A percentile compares a stretch with the other conserved stretches of the same genome.
phyloP scores from a whole-genome alignment of 2,888 invertebrate species.

The Aquatica leii region DNA sequence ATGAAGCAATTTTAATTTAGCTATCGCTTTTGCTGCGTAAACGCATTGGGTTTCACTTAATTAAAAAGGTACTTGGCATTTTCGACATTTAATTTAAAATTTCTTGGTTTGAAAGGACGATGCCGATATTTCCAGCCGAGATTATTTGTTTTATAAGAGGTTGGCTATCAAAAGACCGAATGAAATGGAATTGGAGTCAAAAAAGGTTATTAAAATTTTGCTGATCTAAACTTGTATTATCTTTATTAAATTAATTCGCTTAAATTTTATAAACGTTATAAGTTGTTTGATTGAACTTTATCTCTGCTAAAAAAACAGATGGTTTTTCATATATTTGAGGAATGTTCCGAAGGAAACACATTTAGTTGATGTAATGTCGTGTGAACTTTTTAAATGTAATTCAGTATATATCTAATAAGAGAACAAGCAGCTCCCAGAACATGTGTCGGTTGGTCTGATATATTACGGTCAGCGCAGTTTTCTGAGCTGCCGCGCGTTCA shows the following conservation, averaged over 20 bases:
- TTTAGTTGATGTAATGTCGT: constrained; percentile 29
- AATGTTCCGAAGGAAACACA: constrained; percentile 17
- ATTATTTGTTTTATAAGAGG: constrained; percentile 40
- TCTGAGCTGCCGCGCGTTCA: constrained; percentile 46
- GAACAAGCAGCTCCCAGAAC: constrained; percentile 41
- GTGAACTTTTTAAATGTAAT: constrained; percentile 35
- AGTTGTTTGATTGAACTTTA: constrained; percentile 31
- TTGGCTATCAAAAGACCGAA: constrained; percentile 34
- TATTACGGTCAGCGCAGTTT: constrained; percentile 50
- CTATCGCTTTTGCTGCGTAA: constrained; percentile 18
- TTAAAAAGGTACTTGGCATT: constrained; percentile 38
- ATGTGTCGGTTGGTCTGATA: constrained; percentile 51
- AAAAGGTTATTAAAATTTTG: constrained; percentile 49
- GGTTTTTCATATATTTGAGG: constrained; percentile 22
- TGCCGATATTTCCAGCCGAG: constrained; percentile 34
- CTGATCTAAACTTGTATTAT: constrained; percentile 46
- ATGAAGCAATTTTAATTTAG: constrained; percentile 38
- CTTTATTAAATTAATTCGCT: constrained; percentile 47
- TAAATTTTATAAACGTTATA: constrained; percentile 37
- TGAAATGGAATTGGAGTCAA: constrained; percentile 47
- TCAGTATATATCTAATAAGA: constrained; percentile 38
- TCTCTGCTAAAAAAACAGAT: constrained; percentile 22
- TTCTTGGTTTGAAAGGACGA: constrained; percentile 35
- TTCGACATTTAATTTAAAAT: constrained; percentile 40
- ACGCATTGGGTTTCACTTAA: constrained; percentile 37